Evolutionary conservation across 2,797 vertebrate genomes (phyloP).

Genomic region (Gymnocypris eckloni): DNA sequence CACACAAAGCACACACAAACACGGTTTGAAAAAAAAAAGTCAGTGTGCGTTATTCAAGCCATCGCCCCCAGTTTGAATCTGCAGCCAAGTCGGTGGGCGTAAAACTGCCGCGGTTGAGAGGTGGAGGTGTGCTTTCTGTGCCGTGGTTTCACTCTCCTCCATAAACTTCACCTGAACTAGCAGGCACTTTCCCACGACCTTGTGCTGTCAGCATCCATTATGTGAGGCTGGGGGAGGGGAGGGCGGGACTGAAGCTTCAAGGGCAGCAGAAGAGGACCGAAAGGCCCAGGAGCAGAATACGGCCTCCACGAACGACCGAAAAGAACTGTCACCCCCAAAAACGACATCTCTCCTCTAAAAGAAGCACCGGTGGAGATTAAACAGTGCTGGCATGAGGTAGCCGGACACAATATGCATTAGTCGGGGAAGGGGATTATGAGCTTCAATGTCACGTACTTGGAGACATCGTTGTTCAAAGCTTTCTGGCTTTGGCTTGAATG

Average conservation of each 20-base stretch:
- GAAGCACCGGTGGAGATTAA: slow-evolving; percentile 20
- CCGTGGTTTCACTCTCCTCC: slow-evolving; percentile 45
- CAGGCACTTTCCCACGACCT: slow-evolving; percentile 59
- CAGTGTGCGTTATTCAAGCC: slow-evolving; percentile 51
- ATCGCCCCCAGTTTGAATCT: slow-evolving; percentile 47
- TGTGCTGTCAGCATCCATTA: slow-evolving; percentile 59
- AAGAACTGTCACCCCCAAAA: background rate
- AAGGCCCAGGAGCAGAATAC: slow-evolving; percentile 36
- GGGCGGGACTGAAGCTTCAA: slow-evolving; percentile 43
- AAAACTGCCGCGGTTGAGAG: slow-evolving; percentile 22
- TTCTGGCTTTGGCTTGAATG: slow-evolving; percentile 43
- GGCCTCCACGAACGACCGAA: slow-evolving; percentile 1
- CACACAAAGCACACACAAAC: slow-evolving; percentile 57
- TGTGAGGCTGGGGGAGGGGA: slow-evolving; percentile 41
- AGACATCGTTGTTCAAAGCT: slow-evolving; percentile 46
- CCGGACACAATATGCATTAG: slow-evolving; percentile 19
- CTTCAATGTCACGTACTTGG: slow-evolving; percentile 57
- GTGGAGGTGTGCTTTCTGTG: slow-evolving; percentile 42
- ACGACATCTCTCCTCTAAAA: background rate
- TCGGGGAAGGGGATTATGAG: slow-evolving; percentile 46
- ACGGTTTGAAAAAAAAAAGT: slow-evolving; percentile 33
- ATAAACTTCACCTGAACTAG: slow-evolving; percentile 55
- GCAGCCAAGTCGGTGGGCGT: slow-evolving; percentile 34
- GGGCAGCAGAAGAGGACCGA: slow-evolving; percentile 50
- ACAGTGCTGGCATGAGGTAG: slow-evolving; percentile 14